Evolutionary conservation across 2,113 vertebrate genomes (phyloP).

Genomic region (Cichladusa arquata): DNA sequence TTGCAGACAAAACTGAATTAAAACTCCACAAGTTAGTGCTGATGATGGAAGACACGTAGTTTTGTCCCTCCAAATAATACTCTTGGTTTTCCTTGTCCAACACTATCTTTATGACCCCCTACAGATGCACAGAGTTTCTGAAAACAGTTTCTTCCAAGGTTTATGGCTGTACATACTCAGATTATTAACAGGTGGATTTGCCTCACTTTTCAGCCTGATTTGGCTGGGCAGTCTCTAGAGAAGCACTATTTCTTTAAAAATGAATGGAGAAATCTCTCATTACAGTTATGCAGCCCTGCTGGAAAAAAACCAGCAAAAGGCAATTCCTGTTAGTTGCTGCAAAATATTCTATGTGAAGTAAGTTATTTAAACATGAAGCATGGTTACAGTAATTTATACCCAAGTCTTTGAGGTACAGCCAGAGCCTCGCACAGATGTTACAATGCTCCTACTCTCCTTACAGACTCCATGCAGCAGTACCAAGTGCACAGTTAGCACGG

Average conservation of each 20-base stretch:
- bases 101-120: background rate
- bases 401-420: background rate
- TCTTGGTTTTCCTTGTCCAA: background rate
- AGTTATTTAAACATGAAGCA: background rate
- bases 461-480: background rate
- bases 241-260: background rate
- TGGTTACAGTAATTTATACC: background rate
- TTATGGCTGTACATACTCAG: background rate
- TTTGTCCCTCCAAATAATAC: background rate
- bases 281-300: background rate
- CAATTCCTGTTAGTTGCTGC: background rate
- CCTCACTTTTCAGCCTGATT: background rate
- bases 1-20: background rate
- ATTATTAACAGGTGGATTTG: background rate
- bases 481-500: background rate
- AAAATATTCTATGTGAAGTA: background rate
- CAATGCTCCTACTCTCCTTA: background rate
- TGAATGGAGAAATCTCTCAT: background rate
- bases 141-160: background rate
- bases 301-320: background rate
- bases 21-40: background rate
- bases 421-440: accelerated
- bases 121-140: background rate
- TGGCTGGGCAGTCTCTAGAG: background rate
- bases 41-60: background rate